phyloP scores from a whole-genome alignment of 2,888 invertebrate species.

The Prosapia bicincta region DNA sequence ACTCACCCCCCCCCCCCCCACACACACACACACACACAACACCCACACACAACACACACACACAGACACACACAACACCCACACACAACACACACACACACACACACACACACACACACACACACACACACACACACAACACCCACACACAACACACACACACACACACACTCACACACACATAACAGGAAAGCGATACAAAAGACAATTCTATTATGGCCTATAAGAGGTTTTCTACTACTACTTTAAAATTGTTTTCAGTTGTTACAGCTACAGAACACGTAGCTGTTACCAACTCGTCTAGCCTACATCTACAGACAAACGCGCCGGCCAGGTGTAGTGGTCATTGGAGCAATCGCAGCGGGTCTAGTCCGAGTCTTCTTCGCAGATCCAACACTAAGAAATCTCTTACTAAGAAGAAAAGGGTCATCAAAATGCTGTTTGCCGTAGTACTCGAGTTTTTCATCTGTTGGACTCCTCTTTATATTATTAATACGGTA shows the following conservation, averaged over 20 bases:
- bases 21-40: too few relatives aligned
- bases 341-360: constrained; percentile 1
- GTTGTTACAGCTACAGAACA: neutral
- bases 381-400: constrained; percentile 50
- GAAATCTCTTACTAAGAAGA: constrained; percentile 49
- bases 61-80: too few relatives aligned
- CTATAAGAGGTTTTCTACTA: too few relatives aligned
- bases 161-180: too few relatives aligned
- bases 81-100: too few relatives aligned
- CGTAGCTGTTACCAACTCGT: neutral
- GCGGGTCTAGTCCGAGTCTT: constrained; percentile 30
- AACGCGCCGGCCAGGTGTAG: neutral
- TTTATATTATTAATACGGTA: constrained; percentile 56
- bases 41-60: too few relatives aligned
- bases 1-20: too few relatives aligned
- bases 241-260: neutral
- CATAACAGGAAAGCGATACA: too few relatives aligned
- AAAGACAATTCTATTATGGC: too few relatives aligned
- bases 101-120: too few relatives aligned
- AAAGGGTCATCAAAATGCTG: constrained; percentile 59
- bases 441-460: constrained; percentile 66
- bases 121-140: too few relatives aligned
- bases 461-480: constrained; percentile 67
- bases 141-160: too few relatives aligned
- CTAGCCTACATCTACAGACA: neutral